Evolutionary conservation across 1,140 invertebrate genomes (phyloP).

Genomic region (Hycleus cichorii): DNA sequence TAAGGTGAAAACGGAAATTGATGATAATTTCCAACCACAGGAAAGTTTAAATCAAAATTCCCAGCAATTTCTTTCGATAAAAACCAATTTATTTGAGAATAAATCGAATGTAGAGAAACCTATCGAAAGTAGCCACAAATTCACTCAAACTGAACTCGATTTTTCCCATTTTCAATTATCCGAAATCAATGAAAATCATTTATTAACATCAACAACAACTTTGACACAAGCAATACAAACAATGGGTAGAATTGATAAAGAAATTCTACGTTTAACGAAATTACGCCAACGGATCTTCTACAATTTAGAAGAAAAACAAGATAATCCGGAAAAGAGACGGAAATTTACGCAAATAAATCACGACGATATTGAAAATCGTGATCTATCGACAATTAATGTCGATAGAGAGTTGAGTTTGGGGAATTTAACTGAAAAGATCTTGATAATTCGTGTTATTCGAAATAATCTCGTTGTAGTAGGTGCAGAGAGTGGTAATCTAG

Average conservation of each 20-base stretch:
- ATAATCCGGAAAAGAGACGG: not conserved
- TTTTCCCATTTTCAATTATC: no score
- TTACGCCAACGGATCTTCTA: slow-evolving; percentile 10
- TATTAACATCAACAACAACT: not conserved
- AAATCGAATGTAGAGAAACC: no score
- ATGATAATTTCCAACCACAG: no score
- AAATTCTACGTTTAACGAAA: slow-evolving; percentile 19
- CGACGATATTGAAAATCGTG: not conserved
- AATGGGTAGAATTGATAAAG: slow-evolving; percentile 18
- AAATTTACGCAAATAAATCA: not conserved
- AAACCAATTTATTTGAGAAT: no score
- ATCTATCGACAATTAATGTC: not conserved
- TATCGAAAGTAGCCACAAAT: no score
- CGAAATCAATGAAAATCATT: not conserved
- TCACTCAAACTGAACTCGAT: not conserved
- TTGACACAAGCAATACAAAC: not conserved
- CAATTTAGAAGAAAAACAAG: slow-evolving; percentile 2
- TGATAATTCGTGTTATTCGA: not conserved
- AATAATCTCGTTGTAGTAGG: slow-evolving; percentile 14
- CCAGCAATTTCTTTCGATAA: no score
- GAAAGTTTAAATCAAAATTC: no score
- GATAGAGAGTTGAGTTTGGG: not conserved
- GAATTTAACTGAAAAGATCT: slow-evolving; percentile 8
- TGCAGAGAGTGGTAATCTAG: slow-evolving; percentile 20
- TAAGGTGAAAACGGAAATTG: no score